Percentiles rank a stretch among this genome's conserved stretches.
Evolutionary conservation across 2,113 vertebrate genomes (phyloP).

Genomic region (Alethe diademata): DNA sequence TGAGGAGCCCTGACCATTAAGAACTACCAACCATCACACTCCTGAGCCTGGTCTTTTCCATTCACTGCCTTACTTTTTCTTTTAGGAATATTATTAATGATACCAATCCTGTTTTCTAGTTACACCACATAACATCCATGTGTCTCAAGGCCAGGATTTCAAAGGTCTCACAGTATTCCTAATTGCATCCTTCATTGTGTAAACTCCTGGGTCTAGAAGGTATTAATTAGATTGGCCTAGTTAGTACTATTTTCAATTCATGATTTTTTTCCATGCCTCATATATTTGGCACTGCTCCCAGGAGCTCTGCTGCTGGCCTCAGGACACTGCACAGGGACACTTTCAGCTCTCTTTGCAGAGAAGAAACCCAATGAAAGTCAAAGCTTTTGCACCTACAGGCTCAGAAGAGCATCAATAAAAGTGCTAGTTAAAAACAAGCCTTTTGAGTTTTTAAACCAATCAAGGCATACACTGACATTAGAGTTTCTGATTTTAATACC

Average conservation of each 20-base stretch:
- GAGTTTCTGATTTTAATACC: background rate
- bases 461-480: background rate
- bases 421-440: background rate
- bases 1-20: background rate
- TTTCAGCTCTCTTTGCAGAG: background rate
- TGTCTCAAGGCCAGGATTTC: background rate
- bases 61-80: background rate
- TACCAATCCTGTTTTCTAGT: background rate
- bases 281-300: conserved; percentile 24
- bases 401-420: background rate
- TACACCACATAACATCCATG: background rate
- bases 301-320: background rate
- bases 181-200: conserved; percentile 7
- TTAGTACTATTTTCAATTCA: conserved; percentile 4
- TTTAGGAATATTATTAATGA: background rate
- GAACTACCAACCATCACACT: background rate
- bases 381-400: background rate
- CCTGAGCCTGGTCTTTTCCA: background rate
- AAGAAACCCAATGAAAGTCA: background rate
- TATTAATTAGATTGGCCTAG: conserved; percentile 33
- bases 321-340: background rate
- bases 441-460: background rate
- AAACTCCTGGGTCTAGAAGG: background rate
- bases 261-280: background rate
- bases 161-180: background rate